Evolutionary conservation across 2,888 invertebrate genomes (phyloP).

Genomic region (Lucinisca nassula): DNA sequence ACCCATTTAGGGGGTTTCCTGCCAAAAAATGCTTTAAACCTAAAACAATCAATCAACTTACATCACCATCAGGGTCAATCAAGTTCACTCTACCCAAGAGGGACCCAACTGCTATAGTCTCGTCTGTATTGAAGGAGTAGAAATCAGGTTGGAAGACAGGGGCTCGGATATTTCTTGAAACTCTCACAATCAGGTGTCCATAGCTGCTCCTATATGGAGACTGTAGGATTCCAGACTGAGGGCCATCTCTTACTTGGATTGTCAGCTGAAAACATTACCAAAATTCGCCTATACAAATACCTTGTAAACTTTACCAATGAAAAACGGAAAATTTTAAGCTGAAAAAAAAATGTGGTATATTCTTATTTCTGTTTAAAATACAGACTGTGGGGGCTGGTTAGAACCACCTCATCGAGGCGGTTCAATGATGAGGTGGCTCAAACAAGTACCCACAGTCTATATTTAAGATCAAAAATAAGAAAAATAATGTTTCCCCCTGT

Average conservation of each 20-base stretch:
- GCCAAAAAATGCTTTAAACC: neutral
- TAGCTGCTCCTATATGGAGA: slow-evolving; percentile 65
- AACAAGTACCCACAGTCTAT: too few species aligned
- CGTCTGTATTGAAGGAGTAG: slow-evolving; percentile 59
- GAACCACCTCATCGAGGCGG: too few species aligned
- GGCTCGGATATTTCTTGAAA: slow-evolving; percentile 77
- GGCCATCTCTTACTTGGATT: slow-evolving; percentile 76
- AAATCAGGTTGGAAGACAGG: slow-evolving; percentile 75
- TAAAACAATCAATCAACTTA: slow-evolving; percentile 46
- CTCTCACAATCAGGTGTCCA: slow-evolving; percentile 62
- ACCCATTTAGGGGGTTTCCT: too few species aligned
- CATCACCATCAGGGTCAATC: slow-evolving; percentile 76
- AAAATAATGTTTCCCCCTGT: too few species aligned
- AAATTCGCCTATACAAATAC: too few species aligned
- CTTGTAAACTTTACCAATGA: too few species aligned
- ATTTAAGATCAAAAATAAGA: too few species aligned
- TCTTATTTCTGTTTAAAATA: too few species aligned
- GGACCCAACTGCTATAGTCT: slow-evolving; percentile 67
- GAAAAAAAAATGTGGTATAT: too few species aligned
- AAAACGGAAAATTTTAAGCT: too few species aligned
- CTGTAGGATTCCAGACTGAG: slow-evolving; percentile 29
- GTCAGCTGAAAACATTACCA: slow-evolving; percentile 48
- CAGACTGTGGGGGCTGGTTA: too few species aligned
- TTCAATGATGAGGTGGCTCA: too few species aligned
- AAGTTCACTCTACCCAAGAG: slow-evolving; percentile 72